These are phyloP conservation scores for Caenorhabditis doughertyi DNA, from an alignment of 2,888 invertebrate genomes.

Conservation along the genomic window DNA sequence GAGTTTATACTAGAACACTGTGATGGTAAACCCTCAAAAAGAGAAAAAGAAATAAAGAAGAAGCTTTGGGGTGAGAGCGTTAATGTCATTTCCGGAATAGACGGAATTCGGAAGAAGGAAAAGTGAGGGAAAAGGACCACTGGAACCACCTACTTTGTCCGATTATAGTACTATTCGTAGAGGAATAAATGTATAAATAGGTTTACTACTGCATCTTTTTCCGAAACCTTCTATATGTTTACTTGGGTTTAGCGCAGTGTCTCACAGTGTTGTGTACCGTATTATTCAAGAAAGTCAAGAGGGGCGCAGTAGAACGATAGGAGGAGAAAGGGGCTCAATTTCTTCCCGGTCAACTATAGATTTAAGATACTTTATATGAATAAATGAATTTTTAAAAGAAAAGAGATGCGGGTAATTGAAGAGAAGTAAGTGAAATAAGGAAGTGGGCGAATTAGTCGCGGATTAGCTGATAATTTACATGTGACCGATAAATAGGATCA, in stretches of 20 bases:
- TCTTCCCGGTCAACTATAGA: conserved; percentile 21
- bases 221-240: conserved; percentile 44
- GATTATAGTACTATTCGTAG: conserved; percentile 42
- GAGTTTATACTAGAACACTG: background rate
- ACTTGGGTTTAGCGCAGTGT: conserved; percentile 60
- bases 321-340: conserved; percentile 34
- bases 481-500: conserved; percentile 35
- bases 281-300: conserved; percentile 61
- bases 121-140: conserved; percentile 21
- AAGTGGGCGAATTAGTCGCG: conserved; percentile 36
- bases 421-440: conserved; percentile 13
- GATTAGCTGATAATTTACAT: conserved; percentile 63
- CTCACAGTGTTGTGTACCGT: conserved; percentile 47
- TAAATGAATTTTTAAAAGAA: conserved; percentile 1
- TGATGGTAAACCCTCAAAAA: background rate
- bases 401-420: background rate
- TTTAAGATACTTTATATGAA: conserved; percentile 12
- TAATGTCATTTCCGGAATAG: conserved; percentile 50
- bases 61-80: conserved; percentile 24
- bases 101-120: conserved; percentile 23
- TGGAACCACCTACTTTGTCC: conserved; percentile 20
- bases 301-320: conserved; percentile 18
- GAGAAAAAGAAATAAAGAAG: conserved; percentile 7
- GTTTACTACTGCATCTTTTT: conserved; percentile 44
- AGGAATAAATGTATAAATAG: conserved; percentile 24